These are phyloP conservation scores for Triops longicaudatus DNA, from an alignment of 1,140 invertebrate genomes.

Conservation along the genomic window DNA sequence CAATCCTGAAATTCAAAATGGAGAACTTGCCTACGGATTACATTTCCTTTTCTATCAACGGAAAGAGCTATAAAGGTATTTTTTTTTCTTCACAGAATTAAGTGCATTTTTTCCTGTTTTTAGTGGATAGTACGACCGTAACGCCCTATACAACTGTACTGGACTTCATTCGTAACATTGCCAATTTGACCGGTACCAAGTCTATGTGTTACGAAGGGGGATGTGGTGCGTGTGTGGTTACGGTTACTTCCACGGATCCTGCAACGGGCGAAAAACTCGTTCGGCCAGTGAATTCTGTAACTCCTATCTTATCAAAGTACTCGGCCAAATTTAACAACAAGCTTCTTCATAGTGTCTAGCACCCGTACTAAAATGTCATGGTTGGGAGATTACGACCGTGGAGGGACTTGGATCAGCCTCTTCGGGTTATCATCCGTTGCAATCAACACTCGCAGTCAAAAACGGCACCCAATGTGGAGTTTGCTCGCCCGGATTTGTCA, in stretches of 20 bases:
- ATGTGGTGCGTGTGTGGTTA: constrained; percentile 69
- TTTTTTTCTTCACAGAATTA: not conserved
- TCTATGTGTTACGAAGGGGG: constrained; percentile 72
- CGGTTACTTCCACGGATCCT: constrained; percentile 48
- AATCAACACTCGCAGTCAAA: constrained; percentile 35
- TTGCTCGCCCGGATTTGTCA: not conserved
- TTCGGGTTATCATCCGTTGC: constrained; percentile 52
- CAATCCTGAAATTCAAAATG: not conserved
- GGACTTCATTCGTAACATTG: constrained; percentile 56
- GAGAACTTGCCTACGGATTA: not conserved
- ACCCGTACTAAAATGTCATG: constrained; percentile 58
- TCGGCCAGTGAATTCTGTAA: constrained; percentile 66
- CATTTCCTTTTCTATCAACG: not conserved
- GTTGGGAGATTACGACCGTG: constrained; percentile 66
- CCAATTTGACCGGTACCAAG: constrained; percentile 65
- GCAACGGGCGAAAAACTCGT: constrained; percentile 45
- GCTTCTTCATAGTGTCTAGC: constrained; percentile 52
- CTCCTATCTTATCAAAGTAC: constrained; percentile 27
- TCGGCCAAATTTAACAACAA: not conserved
- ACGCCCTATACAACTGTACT: constrained; percentile 43
- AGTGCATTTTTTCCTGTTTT: not conserved
- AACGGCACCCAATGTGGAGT: constrained; percentile 47
- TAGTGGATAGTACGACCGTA: not conserved
- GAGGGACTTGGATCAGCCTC: constrained; percentile 64
- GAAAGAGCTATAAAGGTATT: not conserved